Evolutionary conservation across 2,113 vertebrate species (phyloP).

Genomic region (Caloenas nicobarica): DNA sequence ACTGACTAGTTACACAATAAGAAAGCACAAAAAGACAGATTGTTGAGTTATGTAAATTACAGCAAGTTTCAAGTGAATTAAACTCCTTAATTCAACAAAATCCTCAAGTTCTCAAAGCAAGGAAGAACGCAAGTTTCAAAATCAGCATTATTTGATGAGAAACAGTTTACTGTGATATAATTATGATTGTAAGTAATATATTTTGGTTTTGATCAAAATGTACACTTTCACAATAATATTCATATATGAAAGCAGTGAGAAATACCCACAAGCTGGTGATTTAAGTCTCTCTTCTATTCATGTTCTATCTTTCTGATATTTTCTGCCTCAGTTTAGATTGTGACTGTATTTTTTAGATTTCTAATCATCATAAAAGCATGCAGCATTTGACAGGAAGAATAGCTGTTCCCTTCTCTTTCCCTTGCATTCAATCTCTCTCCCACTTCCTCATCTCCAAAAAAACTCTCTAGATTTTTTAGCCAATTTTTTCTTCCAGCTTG

Average conservation of each 20-base stretch:
- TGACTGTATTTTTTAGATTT: background rate
- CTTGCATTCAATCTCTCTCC: background rate
- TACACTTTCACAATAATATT: background rate
- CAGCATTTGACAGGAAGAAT: background rate
- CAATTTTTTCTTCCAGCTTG: background rate
- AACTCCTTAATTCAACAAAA: background rate
- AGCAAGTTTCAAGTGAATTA: background rate
- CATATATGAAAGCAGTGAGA: background rate
- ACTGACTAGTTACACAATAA: background rate
- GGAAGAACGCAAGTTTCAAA: background rate
- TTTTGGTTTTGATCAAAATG: background rate
- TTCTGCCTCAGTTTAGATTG: background rate
- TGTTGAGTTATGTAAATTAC: background rate
- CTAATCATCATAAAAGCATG: background rate
- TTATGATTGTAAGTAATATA: background rate
- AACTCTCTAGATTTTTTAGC: background rate
- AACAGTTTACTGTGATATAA: background rate
- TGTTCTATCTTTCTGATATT: background rate
- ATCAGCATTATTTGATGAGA: background rate
- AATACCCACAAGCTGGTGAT: background rate
- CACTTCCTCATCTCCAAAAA: fast-evolving
- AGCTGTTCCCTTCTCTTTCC: background rate
- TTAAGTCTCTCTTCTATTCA: background rate
- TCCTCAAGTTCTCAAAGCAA: background rate
- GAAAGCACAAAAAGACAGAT: background rate